Base-by-base conservation (phyloP, 2,888 invertebrate species). In the Cephonodes hylas region DNA sequence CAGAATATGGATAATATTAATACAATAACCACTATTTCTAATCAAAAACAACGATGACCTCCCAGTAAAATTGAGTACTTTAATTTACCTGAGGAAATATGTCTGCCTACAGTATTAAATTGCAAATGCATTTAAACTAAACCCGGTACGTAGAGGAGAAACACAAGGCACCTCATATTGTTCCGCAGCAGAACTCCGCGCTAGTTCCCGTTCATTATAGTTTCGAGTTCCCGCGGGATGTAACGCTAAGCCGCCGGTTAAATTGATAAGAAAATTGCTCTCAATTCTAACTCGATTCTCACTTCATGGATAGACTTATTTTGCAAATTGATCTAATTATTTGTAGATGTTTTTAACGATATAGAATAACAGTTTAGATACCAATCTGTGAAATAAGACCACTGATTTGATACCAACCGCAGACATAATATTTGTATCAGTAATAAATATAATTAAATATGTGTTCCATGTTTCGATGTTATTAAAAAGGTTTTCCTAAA, bases 201-300 rank as follows among this genome's bases (percentile, higher is more conserved):
- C 44, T 4, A 27, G 48, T 53, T 53, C 31, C 53, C 53, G 15
- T 53, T 53, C 53, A 53, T 53, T 53, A 53, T 53, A 53, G 53
- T 53, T 53, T 53, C 53, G 18, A 18, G 31, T 53, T 53, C 27
- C 53, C 18, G 31, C 27, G 53, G 53, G 31, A 10, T 53, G 53
- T 31, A 53, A 53, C 31, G 53, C 31, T 53, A 53, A 53, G 27
- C 53, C 31, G 18, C 27, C 53, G 53, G 31, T 53, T 53, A 53
- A 53, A 53, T 31, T 53, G 53, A 53, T 53, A 53, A 53, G 53
- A 31, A 53, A 53, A 53, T 48, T 31, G 31, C 31, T 53, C 53
- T 18, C 15, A 27, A 31, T 31, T 46, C 46, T 46, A 8, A 31
- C 18, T 15, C 38, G n/a, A n/a, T 38, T 38, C 38, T 38, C 10